Evolutionary conservation across 2,888 invertebrate species (phyloP), one percentile per base, ranked within the genome.

Genomic region (Dastarcus helophoroides): DNA sequence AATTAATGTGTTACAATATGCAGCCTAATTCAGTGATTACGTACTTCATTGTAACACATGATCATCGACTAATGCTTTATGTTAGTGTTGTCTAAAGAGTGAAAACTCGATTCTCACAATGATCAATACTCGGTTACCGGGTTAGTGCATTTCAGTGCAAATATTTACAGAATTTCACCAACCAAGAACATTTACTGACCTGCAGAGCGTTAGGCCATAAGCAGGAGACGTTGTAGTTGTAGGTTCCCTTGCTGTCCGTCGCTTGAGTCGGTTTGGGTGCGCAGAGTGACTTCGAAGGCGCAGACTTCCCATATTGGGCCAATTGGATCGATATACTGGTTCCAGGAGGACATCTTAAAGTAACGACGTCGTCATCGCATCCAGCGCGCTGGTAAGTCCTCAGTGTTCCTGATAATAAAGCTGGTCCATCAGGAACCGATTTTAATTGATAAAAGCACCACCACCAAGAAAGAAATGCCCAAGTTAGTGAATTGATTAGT

Each of bases 261-360:
- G 59, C 54, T 21, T 40, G 31, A 11, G 45, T 36, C 14, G 43
- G 32, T 39, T 49, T 51, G 24, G 48, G 45, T 22, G 43, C 50
- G 38, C 60, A 59, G 3, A 56, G 45, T 10, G 51, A 40, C 37
- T 57, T 56, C 33, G 55, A 41, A 11, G 56, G 47, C 17, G 57
- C 49, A 2, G 75, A 72, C 15, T 81, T 76, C 8, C 89, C 90
- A 52, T 89, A 91, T 55, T 85, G 85, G n/a, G 90, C 90, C 47
- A 86, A 69, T 56, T 88, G 83, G 46, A 93, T 83, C 48, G 82
- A 80, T 56, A 95, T 90, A 49, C 86, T 84, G 19, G 94, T 94
- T 30, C 88, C 88, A 26, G 79, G 68, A 14, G 94, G 93, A 62
- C 95, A 95, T 53, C 79, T 79, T 39, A 94, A 71, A 27, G 78